Conservation (phyloP, 2,113 vertebrate genomes). For the Struthio camelus region DNA sequence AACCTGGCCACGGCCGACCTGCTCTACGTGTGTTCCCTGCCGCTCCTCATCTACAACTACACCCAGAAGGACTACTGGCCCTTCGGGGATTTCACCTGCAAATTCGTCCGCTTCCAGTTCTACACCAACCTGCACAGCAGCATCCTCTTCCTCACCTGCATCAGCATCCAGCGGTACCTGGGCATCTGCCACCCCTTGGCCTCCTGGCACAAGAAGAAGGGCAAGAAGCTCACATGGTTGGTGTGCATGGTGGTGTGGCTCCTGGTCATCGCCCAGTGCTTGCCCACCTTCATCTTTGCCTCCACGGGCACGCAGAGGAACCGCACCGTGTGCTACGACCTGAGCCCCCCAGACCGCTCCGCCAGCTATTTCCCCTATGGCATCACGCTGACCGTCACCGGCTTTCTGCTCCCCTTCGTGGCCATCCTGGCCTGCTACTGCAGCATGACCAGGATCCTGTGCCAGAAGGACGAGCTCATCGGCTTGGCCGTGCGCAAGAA, state of each 20-base stretch:
- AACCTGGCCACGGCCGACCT: conserved; percentile 92
- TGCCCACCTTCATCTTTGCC: conserved; percentile 89
- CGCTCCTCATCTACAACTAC: conserved; percentile 95
- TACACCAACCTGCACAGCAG: conserved; percentile 94
- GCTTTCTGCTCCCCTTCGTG: conserved; percentile 90
- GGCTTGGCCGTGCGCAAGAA: conserved; percentile 75
- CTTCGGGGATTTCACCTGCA: conserved; percentile 91
- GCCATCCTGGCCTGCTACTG: conserved; percentile 89
- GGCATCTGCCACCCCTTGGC: conserved; percentile 94
- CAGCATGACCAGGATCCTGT: conserved; percentile 86
- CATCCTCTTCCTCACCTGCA: conserved; percentile 97
- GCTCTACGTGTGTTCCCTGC: conserved; percentile 93
- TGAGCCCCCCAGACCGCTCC: conserved; percentile 82
- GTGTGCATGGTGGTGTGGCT: conserved; percentile 86
- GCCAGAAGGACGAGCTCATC: conserved; percentile 75
- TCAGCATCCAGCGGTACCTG: conserved; percentile 93
- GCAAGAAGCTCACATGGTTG: conserved; percentile 84
- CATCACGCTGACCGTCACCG: conserved; percentile 87
- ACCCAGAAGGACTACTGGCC: conserved; percentile 93
- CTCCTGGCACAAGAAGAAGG: conserved; percentile 86
- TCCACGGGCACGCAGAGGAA: conserved; percentile 90
- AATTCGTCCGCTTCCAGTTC: conserved; percentile 93
- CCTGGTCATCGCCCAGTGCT: conserved; percentile 79
- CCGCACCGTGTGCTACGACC: conserved; percentile 94
- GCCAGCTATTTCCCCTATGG: conserved; percentile 90